A percentile compares a stretch with the other conserved stretches of the same genome.
These are phyloP conservation scores for Epizoanthus illoricatus DNA, from an alignment of 92 coral and sea anemone genomes.

Conservation along the genomic window DNA sequence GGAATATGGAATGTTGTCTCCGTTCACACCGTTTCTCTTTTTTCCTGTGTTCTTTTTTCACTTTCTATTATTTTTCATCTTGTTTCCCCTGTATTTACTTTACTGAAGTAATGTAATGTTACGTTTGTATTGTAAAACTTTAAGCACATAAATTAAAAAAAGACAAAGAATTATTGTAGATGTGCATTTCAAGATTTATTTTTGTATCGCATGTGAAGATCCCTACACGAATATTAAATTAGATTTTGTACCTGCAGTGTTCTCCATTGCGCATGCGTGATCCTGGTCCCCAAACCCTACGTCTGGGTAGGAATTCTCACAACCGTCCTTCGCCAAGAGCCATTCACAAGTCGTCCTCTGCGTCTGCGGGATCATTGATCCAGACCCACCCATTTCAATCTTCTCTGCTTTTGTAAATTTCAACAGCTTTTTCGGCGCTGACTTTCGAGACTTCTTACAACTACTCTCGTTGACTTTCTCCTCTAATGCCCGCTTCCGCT, in stretches of 20 bases:
- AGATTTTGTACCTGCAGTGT: neutral
- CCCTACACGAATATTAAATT: neutral
- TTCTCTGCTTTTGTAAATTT: neutral
- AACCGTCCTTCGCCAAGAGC: neutral
- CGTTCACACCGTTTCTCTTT: too few relatives aligned
- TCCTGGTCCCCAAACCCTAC: neutral
- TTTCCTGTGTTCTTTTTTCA: too few relatives aligned
- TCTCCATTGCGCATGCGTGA: neutral
- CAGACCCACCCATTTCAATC: neutral
- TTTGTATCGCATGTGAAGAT: neutral
- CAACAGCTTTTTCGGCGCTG: slow-evolving; percentile 19
- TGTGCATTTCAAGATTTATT: neutral
- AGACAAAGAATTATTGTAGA: too few relatives aligned
- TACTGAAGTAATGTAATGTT: neutral
- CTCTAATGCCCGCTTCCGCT: slow-evolving; percentile 3
- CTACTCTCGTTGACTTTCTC: neutral
- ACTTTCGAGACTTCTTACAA: slow-evolving; percentile 29
- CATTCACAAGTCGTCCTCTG: neutral
- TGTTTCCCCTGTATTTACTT: too few relatives aligned
- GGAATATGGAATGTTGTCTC: too few relatives aligned
- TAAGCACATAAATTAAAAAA: too few relatives aligned
- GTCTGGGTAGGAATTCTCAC: neutral
- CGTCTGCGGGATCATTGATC: neutral
- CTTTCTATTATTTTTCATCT: too few relatives aligned
- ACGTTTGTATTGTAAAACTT: too few relatives aligned